A percentile compares a stretch with the other conserved stretches of the same genome.
phyloP scores from a whole-genome alignment of 2,113 vertebrate genomes.

The Pseudonaja textilis region DNA sequence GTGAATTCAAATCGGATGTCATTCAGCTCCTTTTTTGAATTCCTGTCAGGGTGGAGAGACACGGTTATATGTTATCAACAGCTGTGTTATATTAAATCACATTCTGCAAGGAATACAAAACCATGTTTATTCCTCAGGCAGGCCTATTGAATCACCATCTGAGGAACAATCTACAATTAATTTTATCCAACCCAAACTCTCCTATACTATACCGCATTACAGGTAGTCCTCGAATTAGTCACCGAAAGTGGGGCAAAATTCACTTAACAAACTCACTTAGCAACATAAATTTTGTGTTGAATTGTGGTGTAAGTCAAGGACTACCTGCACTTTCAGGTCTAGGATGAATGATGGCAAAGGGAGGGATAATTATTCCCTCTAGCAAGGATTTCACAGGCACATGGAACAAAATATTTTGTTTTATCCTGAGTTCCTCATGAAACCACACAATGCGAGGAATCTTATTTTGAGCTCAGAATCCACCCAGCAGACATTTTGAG shows the following conservation, averaged over 20 bases:
- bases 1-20: slow-evolving; percentile 98
- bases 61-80: neutral
- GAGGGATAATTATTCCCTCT: neutral
- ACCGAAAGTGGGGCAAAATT: neutral
- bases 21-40: slow-evolving; percentile 97
- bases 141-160: neutral
- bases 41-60: slow-evolving; percentile 72
- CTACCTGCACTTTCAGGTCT: neutral
- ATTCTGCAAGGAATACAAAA: neutral
- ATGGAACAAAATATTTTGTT: neutral
- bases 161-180: neutral
- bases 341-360: neutral
- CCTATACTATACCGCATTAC: neutral
- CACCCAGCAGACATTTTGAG: neutral
- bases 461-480: neutral
- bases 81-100: neutral
- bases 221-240: too few species aligned
- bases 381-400: neutral
- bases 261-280: neutral
- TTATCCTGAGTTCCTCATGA: neutral
- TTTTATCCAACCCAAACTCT: neutral
- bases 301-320: neutral
- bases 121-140: neutral
- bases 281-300: neutral
- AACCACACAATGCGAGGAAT: neutral